phyloP scores from a whole-genome alignment of 2,797 vertebrate species.

The Momotus momota region DNA sequence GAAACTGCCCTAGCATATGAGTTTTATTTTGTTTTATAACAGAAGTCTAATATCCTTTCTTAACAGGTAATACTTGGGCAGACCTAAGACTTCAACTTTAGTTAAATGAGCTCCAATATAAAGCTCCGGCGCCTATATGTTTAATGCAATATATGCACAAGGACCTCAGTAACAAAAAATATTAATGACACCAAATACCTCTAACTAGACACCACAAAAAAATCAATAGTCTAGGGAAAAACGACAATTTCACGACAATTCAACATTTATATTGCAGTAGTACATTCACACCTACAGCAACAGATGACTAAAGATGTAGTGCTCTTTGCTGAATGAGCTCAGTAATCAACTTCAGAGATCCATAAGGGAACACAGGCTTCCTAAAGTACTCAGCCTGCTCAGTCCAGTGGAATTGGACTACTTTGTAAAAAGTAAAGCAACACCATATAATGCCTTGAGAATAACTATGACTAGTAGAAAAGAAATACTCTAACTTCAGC shows the following conservation, averaged over 20 bases:
- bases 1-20: rapidly evolving
- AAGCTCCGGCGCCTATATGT: not conserved
- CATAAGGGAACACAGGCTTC: not conserved
- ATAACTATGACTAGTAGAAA: not conserved
- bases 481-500: not conserved
- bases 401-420: not conserved
- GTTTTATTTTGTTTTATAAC: not conserved
- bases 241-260: not conserved
- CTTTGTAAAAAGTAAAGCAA: not conserved
- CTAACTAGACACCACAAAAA: not conserved
- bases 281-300: not conserved
- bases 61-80: not conserved
- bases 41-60: not conserved
- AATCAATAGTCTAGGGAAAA: not conserved
- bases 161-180: not conserved
- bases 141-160: not conserved
- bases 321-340: not conserved
- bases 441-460: not conserved
- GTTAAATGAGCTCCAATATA: not conserved
- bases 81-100: not conserved
- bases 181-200: not conserved
- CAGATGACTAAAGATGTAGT: not conserved
- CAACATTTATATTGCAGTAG: not conserved
- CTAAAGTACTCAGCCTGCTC: not conserved
- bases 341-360: not conserved